phyloP scores from a whole-genome alignment of 2,797 vertebrate species.

The Cyclopterus lumpus region DNA sequence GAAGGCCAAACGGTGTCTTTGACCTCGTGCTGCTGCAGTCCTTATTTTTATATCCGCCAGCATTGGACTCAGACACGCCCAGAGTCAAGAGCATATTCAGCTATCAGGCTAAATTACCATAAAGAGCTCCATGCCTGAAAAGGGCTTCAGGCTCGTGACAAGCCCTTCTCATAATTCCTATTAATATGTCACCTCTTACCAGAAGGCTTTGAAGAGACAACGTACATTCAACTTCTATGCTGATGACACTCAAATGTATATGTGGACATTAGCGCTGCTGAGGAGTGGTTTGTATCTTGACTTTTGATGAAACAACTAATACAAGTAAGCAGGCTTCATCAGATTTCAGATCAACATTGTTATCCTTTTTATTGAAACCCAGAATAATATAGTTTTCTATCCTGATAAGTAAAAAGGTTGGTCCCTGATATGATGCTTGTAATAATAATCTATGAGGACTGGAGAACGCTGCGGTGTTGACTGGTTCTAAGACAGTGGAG shows the following conservation, averaged over 20 bases:
- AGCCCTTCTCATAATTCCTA: neutral
- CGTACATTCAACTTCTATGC: conserved; percentile 11
- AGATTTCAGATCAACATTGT: neutral
- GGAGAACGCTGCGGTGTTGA: too few species aligned
- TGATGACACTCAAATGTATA: conserved; percentile 24
- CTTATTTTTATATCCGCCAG: too few species aligned
- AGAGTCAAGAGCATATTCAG: too few species aligned
- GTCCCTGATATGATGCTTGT: conserved; percentile 32
- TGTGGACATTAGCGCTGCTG: neutral
- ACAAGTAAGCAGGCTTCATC: neutral
- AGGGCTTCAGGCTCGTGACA: neutral
- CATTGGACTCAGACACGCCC: too few species aligned
- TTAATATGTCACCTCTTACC: neutral
- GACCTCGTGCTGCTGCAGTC: too few species aligned
- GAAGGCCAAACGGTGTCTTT: too few species aligned
- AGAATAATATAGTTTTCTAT: conserved; percentile 7
- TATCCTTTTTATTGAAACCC: neutral
- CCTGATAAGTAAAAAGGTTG: conserved; percentile 24
- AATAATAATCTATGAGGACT: conserved; percentile 30
- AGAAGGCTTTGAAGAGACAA: neutral
- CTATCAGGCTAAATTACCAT: too few species aligned
- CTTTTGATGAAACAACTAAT: neutral
- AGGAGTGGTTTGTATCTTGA: neutral
- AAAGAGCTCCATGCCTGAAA: too few species aligned
- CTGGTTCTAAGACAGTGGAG: conserved; percentile 1